These are phyloP conservation scores for Anorthoa munda DNA, from an alignment of 2,888 invertebrate species.

Conservation along the genomic window DNA sequence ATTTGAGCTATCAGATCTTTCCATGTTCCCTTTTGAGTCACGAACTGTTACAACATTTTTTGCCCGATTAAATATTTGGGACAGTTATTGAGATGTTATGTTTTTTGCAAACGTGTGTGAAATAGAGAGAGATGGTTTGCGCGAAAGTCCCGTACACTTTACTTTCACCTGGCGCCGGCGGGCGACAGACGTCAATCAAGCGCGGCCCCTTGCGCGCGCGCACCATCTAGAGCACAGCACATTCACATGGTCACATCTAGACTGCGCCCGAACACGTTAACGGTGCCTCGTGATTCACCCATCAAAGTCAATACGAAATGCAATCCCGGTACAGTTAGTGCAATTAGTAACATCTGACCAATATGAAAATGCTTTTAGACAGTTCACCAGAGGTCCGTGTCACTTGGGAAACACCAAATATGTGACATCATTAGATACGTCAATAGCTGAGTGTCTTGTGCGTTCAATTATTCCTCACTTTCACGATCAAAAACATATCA, in stretches of 20 bases:
- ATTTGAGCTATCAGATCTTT: slow-evolving; percentile 36
- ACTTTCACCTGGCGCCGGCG: slow-evolving; percentile 73
- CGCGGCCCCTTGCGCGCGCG: slow-evolving; percentile 56
- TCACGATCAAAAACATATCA: slow-evolving; percentile 7
- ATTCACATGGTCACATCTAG: slow-evolving; percentile 43
- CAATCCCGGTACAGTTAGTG: slow-evolving; percentile 51
- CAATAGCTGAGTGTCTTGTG: neutral
- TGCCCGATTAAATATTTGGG: slow-evolving; percentile 61
- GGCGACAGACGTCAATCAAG: slow-evolving; percentile 66
- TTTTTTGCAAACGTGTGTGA: slow-evolving; percentile 63
- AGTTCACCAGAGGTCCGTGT: neutral
- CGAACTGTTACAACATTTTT: slow-evolving; percentile 64
- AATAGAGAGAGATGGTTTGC: slow-evolving; percentile 55
- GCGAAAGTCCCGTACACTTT: slow-evolving; percentile 79
- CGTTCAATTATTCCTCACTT: slow-evolving; percentile 5
- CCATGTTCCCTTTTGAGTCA: slow-evolving; percentile 48
- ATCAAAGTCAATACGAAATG: slow-evolving; percentile 36
- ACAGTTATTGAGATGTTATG: slow-evolving; percentile 54
- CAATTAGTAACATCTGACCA: slow-evolving; percentile 26
- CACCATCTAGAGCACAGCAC: slow-evolving; percentile 46
- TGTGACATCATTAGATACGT: neutral
- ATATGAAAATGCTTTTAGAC: slow-evolving; percentile 8
- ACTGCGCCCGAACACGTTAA: slow-evolving; percentile 49
- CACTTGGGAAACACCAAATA: neutral
- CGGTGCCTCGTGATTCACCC: slow-evolving; percentile 51